These are phyloP conservation scores for Drosophila ambigua DNA, from an alignment of 1,140 invertebrate species.

Conservation along the genomic window DNA sequence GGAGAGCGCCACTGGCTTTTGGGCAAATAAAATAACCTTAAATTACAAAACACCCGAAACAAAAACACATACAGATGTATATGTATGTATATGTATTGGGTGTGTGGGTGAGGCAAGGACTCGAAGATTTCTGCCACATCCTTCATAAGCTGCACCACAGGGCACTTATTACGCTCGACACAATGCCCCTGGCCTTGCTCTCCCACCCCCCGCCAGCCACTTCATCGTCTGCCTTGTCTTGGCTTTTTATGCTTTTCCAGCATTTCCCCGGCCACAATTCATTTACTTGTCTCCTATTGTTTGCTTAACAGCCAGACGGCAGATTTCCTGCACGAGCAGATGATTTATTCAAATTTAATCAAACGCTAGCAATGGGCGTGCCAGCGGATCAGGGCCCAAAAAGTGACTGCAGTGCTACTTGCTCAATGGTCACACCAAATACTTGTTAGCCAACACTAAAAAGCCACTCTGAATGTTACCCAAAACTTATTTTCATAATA, in stretches of 20 bases:
- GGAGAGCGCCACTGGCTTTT: conserved; percentile 39
- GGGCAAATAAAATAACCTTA: conserved; percentile 45
- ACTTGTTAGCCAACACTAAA: too few species aligned
- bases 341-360: neutral
- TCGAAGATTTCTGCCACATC: conserved; percentile 19
- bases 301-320: conserved; percentile 23
- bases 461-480: too few species aligned
- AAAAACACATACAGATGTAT: conserved; percentile 11
- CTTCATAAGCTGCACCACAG: conserved; percentile 38
- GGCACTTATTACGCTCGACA: conserved; percentile 42
- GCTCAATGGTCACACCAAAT: too few species aligned
- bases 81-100: conserved; percentile 1
- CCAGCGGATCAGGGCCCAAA: too few species aligned
- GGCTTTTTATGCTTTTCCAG: neutral
- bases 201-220: neutral
- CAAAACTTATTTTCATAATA: too few species aligned
- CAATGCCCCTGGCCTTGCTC: conserved; percentile 23
- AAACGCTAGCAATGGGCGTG: too few species aligned
- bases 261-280: conserved; percentile 24
- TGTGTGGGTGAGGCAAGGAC: conserved; percentile 24
- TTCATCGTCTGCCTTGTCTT: neutral
- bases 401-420: too few species aligned
- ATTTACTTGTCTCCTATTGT: conserved; percentile 20
- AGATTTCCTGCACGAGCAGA: neutral
- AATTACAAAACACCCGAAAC: conserved; percentile 22